These are phyloP conservation scores for Lophius americanus DNA, from an alignment of 2,797 vertebrate genomes.

Conservation along the genomic window DNA sequence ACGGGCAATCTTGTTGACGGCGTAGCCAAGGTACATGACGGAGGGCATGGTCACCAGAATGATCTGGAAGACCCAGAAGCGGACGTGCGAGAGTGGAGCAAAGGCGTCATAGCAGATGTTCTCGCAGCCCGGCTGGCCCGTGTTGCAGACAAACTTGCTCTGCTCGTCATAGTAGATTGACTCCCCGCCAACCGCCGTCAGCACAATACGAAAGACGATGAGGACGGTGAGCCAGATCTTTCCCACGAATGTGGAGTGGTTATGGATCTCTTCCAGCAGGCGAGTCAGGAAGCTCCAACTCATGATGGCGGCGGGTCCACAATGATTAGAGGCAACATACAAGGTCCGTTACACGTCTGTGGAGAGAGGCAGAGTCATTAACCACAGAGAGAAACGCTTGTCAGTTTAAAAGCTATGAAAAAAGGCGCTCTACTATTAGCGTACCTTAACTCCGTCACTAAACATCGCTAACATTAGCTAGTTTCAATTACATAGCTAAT, in stretches of 20 bases:
- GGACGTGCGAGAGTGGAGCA: slow-evolving; percentile 92
- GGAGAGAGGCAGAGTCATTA: slow-evolving; percentile 14
- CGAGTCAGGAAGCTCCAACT: slow-evolving; percentile 97
- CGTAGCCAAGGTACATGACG: slow-evolving; percentile 92
- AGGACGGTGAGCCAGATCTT: slow-evolving; percentile 95
- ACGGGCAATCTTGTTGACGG: slow-evolving; percentile 91
- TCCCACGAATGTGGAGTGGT: slow-evolving; percentile 96
- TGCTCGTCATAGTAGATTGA: slow-evolving; percentile 97
- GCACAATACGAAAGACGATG: slow-evolving; percentile 94
- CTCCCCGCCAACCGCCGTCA: slow-evolving; percentile 94
- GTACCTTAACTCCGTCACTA: no score
- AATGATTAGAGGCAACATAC: slow-evolving; percentile 36
- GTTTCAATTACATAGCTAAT: no score
- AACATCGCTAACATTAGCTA: no score
- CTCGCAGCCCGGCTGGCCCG: slow-evolving; percentile 93
- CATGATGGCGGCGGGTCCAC: slow-evolving; percentile 81
- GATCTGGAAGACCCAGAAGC: slow-evolving; percentile 98
- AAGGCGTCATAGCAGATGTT: slow-evolving; percentile 95
- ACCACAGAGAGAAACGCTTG: slow-evolving; percentile 5
- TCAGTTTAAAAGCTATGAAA: neutral
- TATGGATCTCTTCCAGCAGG: slow-evolving; percentile 96
- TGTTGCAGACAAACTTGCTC: slow-evolving; percentile 95
- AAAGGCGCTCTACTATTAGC: no score
- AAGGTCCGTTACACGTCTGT: slow-evolving; percentile 53
- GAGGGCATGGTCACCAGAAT: slow-evolving; percentile 92